These are phyloP conservation scores for Napeogenes inachia DNA, from an alignment of 2,888 invertebrate genomes.

Conservation along the genomic window DNA sequence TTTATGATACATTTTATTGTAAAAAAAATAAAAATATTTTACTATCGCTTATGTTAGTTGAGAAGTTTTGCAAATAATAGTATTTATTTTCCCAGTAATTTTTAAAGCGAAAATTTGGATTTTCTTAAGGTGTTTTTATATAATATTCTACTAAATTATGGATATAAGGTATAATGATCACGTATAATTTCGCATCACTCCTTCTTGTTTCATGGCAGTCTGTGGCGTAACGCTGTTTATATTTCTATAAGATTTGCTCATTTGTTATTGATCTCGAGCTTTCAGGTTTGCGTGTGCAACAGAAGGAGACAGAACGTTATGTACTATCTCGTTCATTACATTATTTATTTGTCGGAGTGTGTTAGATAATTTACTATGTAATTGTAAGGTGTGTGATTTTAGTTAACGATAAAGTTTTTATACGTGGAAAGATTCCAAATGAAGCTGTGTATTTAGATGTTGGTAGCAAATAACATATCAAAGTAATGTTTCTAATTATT, in stretches of 20 bases:
- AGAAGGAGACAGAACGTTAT: conserved; percentile 22
- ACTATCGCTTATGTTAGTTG: conserved; percentile 75
- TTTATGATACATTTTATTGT: conserved; percentile 77
- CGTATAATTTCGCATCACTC: conserved; percentile 51
- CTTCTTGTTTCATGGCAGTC: conserved; percentile 48
- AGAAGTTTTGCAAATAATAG: conserved; percentile 71
- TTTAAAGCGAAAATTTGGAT: conserved; percentile 52
- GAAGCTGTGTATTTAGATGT: conserved; percentile 48
- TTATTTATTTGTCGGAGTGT: conserved; percentile 47
- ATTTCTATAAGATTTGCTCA: conserved; percentile 33
- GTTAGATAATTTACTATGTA: conserved; percentile 55
- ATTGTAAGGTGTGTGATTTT: conserved; percentile 70
- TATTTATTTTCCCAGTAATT: conserved; percentile 70
- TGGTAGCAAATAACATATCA: conserved; percentile 76
- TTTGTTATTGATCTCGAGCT: conserved; percentile 21
- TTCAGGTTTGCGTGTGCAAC: conserved; percentile 20
- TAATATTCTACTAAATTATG: conserved; percentile 62
- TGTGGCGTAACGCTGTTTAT: conserved; percentile 39
- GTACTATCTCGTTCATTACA: conserved; percentile 26
- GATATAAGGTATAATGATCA: conserved; percentile 48
- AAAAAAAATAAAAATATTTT: conserved; percentile 68
- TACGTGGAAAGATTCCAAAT: conserved; percentile 75
- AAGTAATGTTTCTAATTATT: conserved; percentile 64
- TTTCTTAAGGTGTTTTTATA: conserved; percentile 61
- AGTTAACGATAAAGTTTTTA: conserved; percentile 62